These are phyloP conservation scores for Digitonthophagus gazella DNA, from an alignment of 2,888 invertebrate species.

Conservation along the genomic window DNA sequence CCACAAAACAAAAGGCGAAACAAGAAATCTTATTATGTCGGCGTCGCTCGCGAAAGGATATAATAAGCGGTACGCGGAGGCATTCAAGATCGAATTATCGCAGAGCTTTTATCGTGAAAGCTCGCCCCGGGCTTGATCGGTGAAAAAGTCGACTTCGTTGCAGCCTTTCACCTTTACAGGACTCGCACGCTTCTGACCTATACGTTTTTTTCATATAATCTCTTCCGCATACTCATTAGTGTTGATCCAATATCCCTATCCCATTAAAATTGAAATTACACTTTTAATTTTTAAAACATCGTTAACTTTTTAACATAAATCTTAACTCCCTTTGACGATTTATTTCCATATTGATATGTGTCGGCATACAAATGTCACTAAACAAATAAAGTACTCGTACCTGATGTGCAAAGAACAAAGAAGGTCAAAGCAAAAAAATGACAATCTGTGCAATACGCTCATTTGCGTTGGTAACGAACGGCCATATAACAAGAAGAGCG, in stretches of 20 bases:
- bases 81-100: background rate
- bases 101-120: background rate
- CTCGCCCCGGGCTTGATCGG: background rate
- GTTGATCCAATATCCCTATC: background rate
- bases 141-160: background rate
- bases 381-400: background rate
- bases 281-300: no score
- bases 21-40: constrained; percentile 15
- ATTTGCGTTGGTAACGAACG: background rate
- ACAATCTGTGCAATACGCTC: background rate
- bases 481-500: background rate
- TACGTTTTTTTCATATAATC: background rate
- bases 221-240: background rate
- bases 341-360: background rate
- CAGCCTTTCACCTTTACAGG: background rate
- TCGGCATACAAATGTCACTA: background rate
- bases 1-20: constrained; percentile 7
- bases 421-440: background rate
- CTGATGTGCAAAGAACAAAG: background rate
- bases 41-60: constrained; percentile 8
- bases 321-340: no score
- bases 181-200: background rate
- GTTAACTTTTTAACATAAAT: no score
- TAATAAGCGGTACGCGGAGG: constrained; percentile 6
- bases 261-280: background rate